Percentiles rank a stretch among this genome's conserved stretches.
Evolutionary conservation across 1,140 invertebrate genomes (phyloP).

Genomic region (Trichomalopsis sarcophagae): DNA sequence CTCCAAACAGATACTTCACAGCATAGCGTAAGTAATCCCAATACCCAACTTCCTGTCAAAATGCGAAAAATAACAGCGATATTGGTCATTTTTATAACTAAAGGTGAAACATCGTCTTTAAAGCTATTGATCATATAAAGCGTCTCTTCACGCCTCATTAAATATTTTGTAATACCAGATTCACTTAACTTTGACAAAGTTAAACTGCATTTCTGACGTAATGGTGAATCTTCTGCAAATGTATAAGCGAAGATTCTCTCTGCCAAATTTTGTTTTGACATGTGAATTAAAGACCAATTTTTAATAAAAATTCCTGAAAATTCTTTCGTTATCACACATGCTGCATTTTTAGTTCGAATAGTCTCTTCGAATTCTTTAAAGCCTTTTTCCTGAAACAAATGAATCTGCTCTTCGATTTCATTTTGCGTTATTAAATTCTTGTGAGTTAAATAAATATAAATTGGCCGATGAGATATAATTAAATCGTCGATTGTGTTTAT

Average conservation of each 20-base stretch:
- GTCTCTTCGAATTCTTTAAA: too few species aligned
- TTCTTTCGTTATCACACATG: too few species aligned
- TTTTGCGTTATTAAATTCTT: neutral
- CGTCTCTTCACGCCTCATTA: neutral
- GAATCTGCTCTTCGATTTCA: neutral
- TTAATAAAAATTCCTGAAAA: neutral
- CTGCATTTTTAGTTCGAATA: neutral
- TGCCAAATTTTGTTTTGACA: neutral
- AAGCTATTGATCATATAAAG: neutral
- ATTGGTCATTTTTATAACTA: neutral
- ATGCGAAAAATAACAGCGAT: neutral
- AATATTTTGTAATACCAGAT: neutral
- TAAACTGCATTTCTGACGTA: neutral
- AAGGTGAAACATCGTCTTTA: neutral
- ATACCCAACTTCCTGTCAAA: neutral
- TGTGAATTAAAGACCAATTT: neutral
- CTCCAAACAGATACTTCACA: neutral
- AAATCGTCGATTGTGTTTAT: neutral
- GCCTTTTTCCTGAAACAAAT: too few species aligned
- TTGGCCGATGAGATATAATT: neutral
- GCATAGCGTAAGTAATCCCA: neutral
- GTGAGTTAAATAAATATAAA: neutral
- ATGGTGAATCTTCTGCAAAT: neutral
- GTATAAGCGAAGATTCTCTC: neutral
- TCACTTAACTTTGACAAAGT: neutral